phyloP scores from a whole-genome alignment of 2,113 vertebrate genomes.

The Holacanthus passer region DNA sequence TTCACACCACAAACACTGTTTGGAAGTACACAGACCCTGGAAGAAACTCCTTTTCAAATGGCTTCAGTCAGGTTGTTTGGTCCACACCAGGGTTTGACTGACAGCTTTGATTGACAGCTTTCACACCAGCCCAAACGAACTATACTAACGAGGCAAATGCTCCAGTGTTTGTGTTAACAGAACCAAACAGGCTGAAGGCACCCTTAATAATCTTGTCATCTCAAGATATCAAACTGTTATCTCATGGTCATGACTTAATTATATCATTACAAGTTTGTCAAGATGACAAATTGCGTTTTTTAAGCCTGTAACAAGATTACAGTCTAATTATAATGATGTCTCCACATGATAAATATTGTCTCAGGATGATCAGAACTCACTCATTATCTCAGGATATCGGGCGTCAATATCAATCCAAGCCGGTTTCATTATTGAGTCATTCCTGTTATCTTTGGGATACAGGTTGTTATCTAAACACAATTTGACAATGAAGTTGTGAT shows the following conservation, averaged over 20 bases:
- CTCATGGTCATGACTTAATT: slow-evolving; percentile 14
- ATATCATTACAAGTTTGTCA: background rate
- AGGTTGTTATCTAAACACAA: background rate
- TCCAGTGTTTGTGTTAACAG: background rate
- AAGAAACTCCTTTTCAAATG: background rate
- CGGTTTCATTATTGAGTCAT: background rate
- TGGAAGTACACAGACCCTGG: background rate
- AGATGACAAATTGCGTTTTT: slow-evolving; percentile 11
- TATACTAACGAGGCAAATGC: background rate
- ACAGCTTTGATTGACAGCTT: background rate
- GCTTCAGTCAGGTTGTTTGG: background rate
- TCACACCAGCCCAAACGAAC: background rate
- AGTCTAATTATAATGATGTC: slow-evolving; percentile 5
- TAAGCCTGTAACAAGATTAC: background rate
- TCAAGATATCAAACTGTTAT: background rate
- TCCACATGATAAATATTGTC: background rate
- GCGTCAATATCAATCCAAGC: background rate
- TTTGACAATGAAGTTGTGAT: background rate
- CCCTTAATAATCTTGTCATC: background rate
- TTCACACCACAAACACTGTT: background rate
- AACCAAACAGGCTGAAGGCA: background rate
- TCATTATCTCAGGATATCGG: no score
- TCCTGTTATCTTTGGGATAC: background rate
- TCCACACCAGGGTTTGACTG: background rate
- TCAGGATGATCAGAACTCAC: background rate